Evolutionary conservation across 2,888 invertebrate genomes (phyloP), one percentile per base, ranked within the genome.

Genomic region (Salticus scenicus): DNA sequence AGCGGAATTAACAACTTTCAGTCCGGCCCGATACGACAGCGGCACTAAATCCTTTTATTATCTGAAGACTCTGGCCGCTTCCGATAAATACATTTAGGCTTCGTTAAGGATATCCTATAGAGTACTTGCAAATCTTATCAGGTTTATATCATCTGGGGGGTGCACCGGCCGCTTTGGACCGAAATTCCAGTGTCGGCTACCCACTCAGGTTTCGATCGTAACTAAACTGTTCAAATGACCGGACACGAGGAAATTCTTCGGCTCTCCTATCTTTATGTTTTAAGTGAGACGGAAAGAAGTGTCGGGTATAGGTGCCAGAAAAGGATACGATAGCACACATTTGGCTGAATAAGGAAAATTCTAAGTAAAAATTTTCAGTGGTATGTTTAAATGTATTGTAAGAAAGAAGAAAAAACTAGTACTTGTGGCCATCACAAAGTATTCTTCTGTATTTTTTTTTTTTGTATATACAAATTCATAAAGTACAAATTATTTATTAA

Each of bases 91-190:
- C 75, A 57, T 69, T 63, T 75, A 41, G 82, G 47, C 57, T 82
- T 82, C 82, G 82, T 82, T 82, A 71, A 76, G 82, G 82, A 82
- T 82, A 76, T 82, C 82, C 82, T 70, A 78, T 81, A 64, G 75
- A 75, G 75, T 75, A 47, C 75, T 66, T 67, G 37, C 41, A 66
- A 75, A 42, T 41, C 75, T 75, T 82, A 82, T 82, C 82, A 30
- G 17, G 71, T 71, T 66, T 82, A 82, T 75, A 82, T 82, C 82
- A 82, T 47, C 37, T 37, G 37, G 37, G 37, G 37, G 37, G 10
- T 4, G 37, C 10, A 37, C 7, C 10, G 37, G 37, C 37, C 37
- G 37, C 10, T 4, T 37, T 10, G 7, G 37, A 37, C 37, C 7
- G 37, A 37, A 37, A 74, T 81, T 74, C 80, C 73, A 30, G 4